phyloP scores from a whole-genome alignment of 2,888 invertebrate species.

The Pharmacophagus antenor region DNA sequence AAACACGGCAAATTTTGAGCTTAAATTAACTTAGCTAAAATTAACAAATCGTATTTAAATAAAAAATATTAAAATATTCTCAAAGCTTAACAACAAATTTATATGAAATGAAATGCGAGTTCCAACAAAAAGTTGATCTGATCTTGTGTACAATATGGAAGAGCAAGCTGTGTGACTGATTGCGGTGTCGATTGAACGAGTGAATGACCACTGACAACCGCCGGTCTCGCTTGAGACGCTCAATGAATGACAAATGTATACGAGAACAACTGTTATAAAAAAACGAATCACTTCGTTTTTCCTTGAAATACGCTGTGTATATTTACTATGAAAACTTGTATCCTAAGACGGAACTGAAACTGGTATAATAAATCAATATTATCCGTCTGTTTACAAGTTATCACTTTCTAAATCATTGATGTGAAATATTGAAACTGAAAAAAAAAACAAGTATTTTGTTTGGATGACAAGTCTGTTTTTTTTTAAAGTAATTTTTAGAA shows the following conservation, averaged over 20 bases:
- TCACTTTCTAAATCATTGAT: not conserved
- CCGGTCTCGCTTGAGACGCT: slow-evolving; percentile 5
- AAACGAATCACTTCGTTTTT: not conserved
- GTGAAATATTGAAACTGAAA: not conserved
- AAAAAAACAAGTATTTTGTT: not conserved
- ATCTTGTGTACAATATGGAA: slow-evolving; percentile 12
- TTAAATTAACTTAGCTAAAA: too few species aligned
- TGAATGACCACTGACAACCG: slow-evolving; percentile 19
- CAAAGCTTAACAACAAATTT: not conserved
- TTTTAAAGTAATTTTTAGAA: not conserved
- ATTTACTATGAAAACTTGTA: slow-evolving; percentile 17
- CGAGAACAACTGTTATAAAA: slow-evolving; percentile 1
- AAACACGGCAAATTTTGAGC: too few species aligned
- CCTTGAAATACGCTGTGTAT: not conserved
- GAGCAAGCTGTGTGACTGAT: slow-evolving; percentile 14
- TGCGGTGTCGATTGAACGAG: slow-evolving; percentile 20
- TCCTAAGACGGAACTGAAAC: slow-evolving; percentile 3
- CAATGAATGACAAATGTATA: slow-evolving; percentile 13
- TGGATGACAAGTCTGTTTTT: not conserved
- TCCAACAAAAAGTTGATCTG: slow-evolving; percentile 7
- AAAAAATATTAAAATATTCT: too few species aligned
- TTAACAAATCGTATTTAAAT: too few species aligned
- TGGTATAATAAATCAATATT: slow-evolving; percentile 2
- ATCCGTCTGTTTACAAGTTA: slow-evolving; percentile 2
- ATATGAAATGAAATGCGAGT: slow-evolving; percentile 7